Base-by-base conservation (phyloP, 2,113 vertebrate species). In the Sorex araneus region DNA sequence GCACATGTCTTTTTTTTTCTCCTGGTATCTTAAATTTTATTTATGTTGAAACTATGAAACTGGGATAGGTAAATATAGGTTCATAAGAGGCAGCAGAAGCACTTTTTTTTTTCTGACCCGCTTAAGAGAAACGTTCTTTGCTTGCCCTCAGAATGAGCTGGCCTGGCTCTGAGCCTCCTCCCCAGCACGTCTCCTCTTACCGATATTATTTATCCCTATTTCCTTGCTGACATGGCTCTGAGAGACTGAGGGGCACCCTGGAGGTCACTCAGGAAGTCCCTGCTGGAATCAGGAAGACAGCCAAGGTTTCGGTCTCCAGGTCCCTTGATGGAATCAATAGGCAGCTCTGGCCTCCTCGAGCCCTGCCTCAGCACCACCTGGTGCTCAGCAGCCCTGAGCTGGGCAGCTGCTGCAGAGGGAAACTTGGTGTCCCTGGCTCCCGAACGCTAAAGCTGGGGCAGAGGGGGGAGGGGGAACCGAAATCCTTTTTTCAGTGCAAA, bases 211-310 rank as follows among this genome's bases (percentile, higher is more conserved):
- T 94, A 86, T 66, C 67, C 40, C 86, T 74, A 50, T 83, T 66
- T 84, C 21, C 47, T 71, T 66, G 85, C 54, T 87, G 34, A 69
- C 36, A 71, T 43, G 60, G 67, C 36, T 91, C n/a, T 80, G 40
- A 66, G 84, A 84, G 66, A 74, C 57, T 60, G 60, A 81, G 64
- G 73, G 43, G 23, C 54, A 91, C n/a, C 50, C 54, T 89, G 34
- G 71, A 90, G 94, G 93, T 93, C 92, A 90, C 67, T 88, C 45
- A 30, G 80, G 82, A 96, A 74, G 88, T 54, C 86, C 54, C 90
- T 32, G 47, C 77, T 71, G 64, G 82, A 93, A 80, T 54, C 34
- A 78, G 88, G 88, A 92, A 90, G 78, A 79, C 60, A 90, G 85
- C 80, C 92, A 95, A 89, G 47, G 47, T 54, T 90, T 94, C 19